These are phyloP conservation scores for Actinia equina DNA, from an alignment of 64 coral and sea anemone genomes.

Conservation along the genomic window DNA sequence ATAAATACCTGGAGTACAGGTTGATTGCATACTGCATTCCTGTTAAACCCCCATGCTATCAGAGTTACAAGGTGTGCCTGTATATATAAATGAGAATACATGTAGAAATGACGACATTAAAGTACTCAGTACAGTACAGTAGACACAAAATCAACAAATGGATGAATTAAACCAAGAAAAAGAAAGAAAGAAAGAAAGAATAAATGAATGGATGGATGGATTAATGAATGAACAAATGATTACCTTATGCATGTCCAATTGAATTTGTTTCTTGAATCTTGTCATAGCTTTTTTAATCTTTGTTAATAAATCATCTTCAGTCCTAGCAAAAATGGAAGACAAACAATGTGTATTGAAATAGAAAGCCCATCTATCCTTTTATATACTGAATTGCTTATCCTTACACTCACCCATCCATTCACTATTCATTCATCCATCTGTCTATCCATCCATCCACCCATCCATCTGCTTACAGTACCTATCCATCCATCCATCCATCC, in stretches of 20 bases:
- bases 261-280: constrained; percentile 42
- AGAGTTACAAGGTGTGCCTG: constrained; percentile 48
- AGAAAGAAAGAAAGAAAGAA: too few relatives aligned
- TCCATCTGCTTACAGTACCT: too few relatives aligned
- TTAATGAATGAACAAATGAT: background rate
- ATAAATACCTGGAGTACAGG: constrained; percentile 30
- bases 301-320: constrained; percentile 49
- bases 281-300: constrained; percentile 42
- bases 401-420: background rate
- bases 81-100: background rate
- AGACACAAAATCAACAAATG: background rate
- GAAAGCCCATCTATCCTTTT: too few relatives aligned
- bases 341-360: background rate
- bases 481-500: too few relatives aligned
- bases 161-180: background rate
- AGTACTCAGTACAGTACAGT: background rate
- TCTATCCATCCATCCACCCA: too few relatives aligned
- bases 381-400: too few relatives aligned
- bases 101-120: background rate
- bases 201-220: background rate
- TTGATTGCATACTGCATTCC: constrained; percentile 43
- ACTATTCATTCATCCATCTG: background rate
- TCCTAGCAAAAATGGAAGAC: background rate
- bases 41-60: constrained; percentile 30
- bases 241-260: constrained; percentile 48